phyloP scores from a whole-genome alignment of 2,113 vertebrate species.

The Centropus unirufus region DNA sequence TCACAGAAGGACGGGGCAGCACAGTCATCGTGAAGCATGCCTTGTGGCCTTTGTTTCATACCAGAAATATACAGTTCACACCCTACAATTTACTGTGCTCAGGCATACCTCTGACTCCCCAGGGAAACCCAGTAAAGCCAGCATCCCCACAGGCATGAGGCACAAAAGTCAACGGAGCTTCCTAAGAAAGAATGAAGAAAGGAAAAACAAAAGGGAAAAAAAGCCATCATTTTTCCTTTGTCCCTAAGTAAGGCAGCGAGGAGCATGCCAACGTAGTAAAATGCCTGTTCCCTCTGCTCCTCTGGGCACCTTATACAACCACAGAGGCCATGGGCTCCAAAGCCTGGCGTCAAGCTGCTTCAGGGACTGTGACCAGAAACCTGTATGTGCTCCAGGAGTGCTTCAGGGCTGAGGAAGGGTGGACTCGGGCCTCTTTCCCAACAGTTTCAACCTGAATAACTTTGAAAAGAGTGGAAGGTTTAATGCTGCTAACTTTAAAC shows the following conservation, averaged over 20 bases:
- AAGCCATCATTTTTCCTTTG: background rate
- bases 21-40: background rate
- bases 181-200: background rate
- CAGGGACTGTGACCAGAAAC: background rate
- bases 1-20: background rate
- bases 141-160: background rate
- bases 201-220: background rate
- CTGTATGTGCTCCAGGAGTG: background rate
- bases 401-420: background rate
- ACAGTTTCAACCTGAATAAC: background rate
- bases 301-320: background rate
- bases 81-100: background rate
- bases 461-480: background rate
- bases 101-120: background rate
- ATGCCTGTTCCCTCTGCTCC: background rate
- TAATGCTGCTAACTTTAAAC: background rate
- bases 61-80: background rate
- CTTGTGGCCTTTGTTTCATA: background rate
- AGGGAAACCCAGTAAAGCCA: background rate
- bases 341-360: background rate
- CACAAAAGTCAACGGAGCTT: background rate
- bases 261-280: background rate
- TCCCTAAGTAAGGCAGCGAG: background rate
- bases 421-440: background rate
- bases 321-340: fast-evolving